Percentiles rank a stretch among this genome's conserved stretches.
phyloP scores from a whole-genome alignment of 2,888 invertebrate genomes.

The Cataglyphis albicans region DNA sequence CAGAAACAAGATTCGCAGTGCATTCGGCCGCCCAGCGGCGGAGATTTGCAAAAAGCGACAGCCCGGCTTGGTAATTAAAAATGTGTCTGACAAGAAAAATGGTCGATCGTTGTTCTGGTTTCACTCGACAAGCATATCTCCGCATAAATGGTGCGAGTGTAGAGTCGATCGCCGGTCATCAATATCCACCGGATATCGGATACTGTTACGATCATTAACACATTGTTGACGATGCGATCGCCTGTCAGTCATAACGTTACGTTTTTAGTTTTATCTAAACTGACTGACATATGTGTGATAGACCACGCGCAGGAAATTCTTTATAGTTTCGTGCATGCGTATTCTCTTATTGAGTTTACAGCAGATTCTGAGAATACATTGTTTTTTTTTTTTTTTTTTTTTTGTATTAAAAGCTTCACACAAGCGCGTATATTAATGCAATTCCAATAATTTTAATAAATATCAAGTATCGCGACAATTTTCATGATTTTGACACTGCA shows the following conservation, averaged over 20 bases:
- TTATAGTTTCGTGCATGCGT: background rate
- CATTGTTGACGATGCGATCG: slow-evolving; percentile 36
- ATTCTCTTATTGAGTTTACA: background rate
- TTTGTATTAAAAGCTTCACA: background rate
- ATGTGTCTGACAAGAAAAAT: slow-evolving; percentile 26
- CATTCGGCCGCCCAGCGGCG: background rate
- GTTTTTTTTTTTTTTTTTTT: background rate
- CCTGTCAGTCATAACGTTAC: slow-evolving; percentile 30
- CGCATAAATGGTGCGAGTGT: slow-evolving; percentile 27
- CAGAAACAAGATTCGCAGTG: slow-evolving; percentile 41
- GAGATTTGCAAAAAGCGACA: slow-evolving; percentile 32
- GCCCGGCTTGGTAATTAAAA: slow-evolving; percentile 32
- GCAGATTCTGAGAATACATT: background rate
- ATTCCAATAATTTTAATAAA: background rate
- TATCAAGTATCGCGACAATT: background rate
- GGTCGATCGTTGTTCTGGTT: slow-evolving; percentile 26
- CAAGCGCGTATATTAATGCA: background rate
- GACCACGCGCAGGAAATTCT: background rate
- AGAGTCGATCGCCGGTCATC: slow-evolving; percentile 37
- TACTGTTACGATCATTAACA: slow-evolving; percentile 44
- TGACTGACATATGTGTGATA: background rate
- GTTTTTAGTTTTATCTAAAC: slow-evolving; percentile 5
- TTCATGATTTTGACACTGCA: slow-evolving; percentile 5
- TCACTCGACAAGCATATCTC: slow-evolving; percentile 46
- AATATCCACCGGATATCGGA: slow-evolving; percentile 44